Percentiles rank a stretch among this genome's conserved stretches.
These are phyloP conservation scores for Ennomos erosarius DNA, from an alignment of 2,888 invertebrate genomes.

Conservation along the genomic window DNA sequence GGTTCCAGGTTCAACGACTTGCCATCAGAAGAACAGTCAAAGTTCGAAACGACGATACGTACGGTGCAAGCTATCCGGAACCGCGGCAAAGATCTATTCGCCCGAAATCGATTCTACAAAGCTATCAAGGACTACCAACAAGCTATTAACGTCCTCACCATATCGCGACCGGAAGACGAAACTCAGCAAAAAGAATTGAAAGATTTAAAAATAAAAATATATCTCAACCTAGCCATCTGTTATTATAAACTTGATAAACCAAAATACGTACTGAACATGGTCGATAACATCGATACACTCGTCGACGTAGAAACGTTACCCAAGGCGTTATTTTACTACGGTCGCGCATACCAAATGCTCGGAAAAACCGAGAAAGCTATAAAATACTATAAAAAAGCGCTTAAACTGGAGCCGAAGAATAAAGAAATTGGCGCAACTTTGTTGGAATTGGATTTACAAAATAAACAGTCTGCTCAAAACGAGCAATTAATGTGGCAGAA, in stretches of 20 bases:
- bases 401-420: conserved; percentile 75
- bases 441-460: conserved; percentile 57
- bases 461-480: conserved; percentile 47
- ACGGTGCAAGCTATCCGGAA: conserved; percentile 65
- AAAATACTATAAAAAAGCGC: conserved; percentile 67
- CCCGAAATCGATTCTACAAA: conserved; percentile 53
- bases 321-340: conserved; percentile 72
- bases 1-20: conserved; percentile 70
- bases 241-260: conserved; percentile 71
- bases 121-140: conserved; percentile 70
- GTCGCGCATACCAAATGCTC: conserved; percentile 61
- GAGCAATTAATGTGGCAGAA: conserved; percentile 71
- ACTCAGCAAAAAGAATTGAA: conserved; percentile 56
- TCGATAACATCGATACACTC: conserved; percentile 63
- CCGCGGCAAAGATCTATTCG: conserved; percentile 62
- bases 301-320: conserved; percentile 66
- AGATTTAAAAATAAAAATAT: conserved; percentile 59
- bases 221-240: conserved; percentile 71
- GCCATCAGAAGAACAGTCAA: conserved; percentile 66
- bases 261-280: conserved; percentile 65
- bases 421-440: conserved; percentile 68
- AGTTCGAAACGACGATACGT: conserved; percentile 60
- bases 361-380: conserved; percentile 64
- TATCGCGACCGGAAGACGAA: conserved; percentile 55
- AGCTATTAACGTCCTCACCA: conserved; percentile 58